Percentiles rank a stretch among this genome's conserved stretches.
Evolutionary conservation across 2,797 vertebrate genomes (phyloP).

Genomic region (Darevskia nairensis): DNA sequence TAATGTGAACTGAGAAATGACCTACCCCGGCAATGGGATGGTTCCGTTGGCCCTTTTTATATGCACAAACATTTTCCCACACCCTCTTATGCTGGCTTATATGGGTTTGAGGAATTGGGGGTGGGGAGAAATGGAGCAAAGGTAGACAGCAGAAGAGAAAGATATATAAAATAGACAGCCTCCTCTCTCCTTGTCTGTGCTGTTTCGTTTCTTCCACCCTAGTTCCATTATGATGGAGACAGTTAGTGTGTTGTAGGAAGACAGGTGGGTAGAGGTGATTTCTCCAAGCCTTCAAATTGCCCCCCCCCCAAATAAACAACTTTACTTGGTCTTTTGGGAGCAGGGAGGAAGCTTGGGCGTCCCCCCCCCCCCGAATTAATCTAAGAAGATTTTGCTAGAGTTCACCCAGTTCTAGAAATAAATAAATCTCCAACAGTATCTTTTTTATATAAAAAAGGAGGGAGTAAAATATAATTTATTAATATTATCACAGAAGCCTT

Average conservation of each 20-base stretch:
- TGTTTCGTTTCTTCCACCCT: too few relatives aligned
- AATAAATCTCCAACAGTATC: neutral
- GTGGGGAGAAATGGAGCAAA: neutral
- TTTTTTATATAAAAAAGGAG: too few relatives aligned
- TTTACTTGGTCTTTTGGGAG: neutral
- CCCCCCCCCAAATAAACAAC: too few relatives aligned
- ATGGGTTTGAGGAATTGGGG: neutral
- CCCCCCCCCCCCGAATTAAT: neutral
- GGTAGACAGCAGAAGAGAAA: neutral
- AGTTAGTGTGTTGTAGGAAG: too few relatives aligned
- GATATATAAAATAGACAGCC: too few relatives aligned
- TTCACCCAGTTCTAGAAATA: neutral
- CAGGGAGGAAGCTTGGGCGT: neutral
- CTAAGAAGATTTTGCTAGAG: neutral
- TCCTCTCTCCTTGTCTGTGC: neutral
- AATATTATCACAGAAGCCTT: conserved; percentile 3
- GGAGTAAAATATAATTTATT: neutral
- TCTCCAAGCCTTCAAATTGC: too few relatives aligned
- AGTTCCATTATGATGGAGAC: neutral
- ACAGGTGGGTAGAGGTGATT: neutral
- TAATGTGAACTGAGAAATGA: neutral
- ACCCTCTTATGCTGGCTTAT: neutral
- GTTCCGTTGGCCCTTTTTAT: neutral
- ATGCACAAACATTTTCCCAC: neutral
- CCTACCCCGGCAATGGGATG: neutral